Conservation (phyloP, 2,888 invertebrate species). For the Caenorhabditis sulstoni region DNA sequence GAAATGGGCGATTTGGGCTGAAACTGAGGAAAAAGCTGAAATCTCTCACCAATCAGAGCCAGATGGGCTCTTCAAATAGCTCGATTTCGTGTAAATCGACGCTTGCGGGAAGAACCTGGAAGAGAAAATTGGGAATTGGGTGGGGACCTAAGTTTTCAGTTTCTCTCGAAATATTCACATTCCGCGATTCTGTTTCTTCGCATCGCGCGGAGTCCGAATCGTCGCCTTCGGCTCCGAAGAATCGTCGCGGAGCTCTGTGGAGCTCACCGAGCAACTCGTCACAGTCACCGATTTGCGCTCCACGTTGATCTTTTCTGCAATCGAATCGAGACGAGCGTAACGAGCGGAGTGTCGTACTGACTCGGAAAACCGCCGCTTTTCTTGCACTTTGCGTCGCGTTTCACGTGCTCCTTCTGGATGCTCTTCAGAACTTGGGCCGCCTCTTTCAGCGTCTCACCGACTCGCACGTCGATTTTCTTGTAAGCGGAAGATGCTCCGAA, state of each 20-base stretch:
- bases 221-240: constrained; percentile 10
- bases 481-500: constrained; percentile 36
- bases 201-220: constrained; percentile 27
- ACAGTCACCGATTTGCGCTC: constrained; percentile 5
- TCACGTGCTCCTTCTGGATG: neutral
- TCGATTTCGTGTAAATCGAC: neutral
- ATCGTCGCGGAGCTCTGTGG: neutral
- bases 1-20: neutral
- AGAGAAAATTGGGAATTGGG: too few relatives aligned
- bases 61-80: neutral
- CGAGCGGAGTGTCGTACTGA: neutral
- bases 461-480: constrained; percentile 34
- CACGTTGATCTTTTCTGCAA: constrained; percentile 5
- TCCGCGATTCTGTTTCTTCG: constrained; percentile 3
- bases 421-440: constrained; percentile 29
- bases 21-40: too few relatives aligned
- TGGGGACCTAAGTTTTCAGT: too few relatives aligned
- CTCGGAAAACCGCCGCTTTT: neutral
- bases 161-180: neutral
- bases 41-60: too few relatives aligned
- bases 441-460: constrained; percentile 21
- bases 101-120: constrained; percentile 27
- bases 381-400: neutral
- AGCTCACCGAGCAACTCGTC: constrained; percentile 8
- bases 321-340: too few relatives aligned